Evolutionary conservation across 1,140 invertebrate species (phyloP).

Genomic region (Caenorhabditis latens): DNA sequence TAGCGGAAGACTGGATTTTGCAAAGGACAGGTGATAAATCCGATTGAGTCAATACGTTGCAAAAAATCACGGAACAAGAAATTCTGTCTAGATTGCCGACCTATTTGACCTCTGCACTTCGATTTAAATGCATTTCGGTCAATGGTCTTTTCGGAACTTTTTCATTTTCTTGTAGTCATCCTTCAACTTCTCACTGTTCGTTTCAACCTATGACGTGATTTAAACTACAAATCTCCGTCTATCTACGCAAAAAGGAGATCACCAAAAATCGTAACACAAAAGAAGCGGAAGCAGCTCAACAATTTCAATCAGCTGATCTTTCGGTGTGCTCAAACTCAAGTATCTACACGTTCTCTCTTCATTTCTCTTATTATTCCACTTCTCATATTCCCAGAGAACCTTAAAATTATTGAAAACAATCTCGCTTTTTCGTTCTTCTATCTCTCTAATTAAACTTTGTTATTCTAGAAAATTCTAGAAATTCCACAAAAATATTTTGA

Average conservation of each 20-base stretch:
- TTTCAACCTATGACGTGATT: not conserved
- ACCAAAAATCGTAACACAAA: constrained; percentile 11
- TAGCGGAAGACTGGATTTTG: no score
- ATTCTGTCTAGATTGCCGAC: no score
- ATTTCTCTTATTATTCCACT: no score
- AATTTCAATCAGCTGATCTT: not conserved
- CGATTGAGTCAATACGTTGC: no score
- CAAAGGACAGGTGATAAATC: no score
- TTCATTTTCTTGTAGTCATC: not conserved
- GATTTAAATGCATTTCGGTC: not conserved
- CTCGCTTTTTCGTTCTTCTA: not conserved
- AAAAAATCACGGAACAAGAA: no score
- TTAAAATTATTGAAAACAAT: constrained; percentile 12
- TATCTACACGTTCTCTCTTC: not conserved
- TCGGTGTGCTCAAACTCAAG: not conserved
- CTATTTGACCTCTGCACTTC: no score
- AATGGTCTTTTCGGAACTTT: not conserved
- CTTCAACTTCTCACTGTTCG: not conserved
- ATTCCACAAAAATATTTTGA: not conserved
- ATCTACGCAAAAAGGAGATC: not conserved
- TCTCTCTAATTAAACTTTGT: constrained; percentile 1
- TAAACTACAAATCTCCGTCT: not conserved
- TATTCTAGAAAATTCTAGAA: constrained; percentile 12
- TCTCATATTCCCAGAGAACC: not conserved
- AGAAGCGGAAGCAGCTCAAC: no score